Base-by-base conservation (phyloP, 2,113 vertebrate genomes). In the Ahaetulla prasina region DNA sequence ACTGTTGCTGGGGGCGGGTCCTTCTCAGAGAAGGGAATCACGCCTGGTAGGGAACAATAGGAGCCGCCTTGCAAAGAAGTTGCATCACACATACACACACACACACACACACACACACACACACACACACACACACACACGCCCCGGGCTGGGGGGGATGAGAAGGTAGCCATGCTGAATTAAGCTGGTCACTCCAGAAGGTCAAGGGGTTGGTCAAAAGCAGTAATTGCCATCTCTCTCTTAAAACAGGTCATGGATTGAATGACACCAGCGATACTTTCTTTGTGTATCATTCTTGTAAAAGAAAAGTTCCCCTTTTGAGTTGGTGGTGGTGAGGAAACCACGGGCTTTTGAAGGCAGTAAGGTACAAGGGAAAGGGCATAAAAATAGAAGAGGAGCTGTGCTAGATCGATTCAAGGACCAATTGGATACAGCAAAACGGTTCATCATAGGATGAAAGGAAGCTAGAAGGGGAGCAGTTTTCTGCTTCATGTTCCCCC, bases 1-100 rank as follows among this genome's bases (percentile, higher is more conserved):
- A 97, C 96, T 93, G 95, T 96, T 95, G 96, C 96, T 60, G 95
- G 92, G 94, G 95, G 93, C 92, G 11, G 0, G 93, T 39, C 0
- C 0, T 22, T 2, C 3, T 0, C 6, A 93, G 22, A 95, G 96
- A 93, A 49, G 0, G 0, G 88, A 60, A 93, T 90, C 63, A 57
- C n/a, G 88, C 90, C 94, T 88, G 85, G 52, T 27, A n/a, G 94
- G 93, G 94, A 95, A 95, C 89, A 93, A 53, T 0, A 0, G 89
- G 52, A 87, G 80, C 54, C 50, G 20, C 91, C 93, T 90, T 2
- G 0, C 91, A 84, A 3, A 0, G 16, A 52, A 90, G 85, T 3
- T 35, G 27, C 39, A 6, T 74, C 14, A 87, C 52, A n/a, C n/a
- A n/a, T n/a, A n/a, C n/a, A n/a, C n/a, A n/a, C n/a, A n/a, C n/a